Percentiles rank a stretch among this genome's conserved stretches.
Conservation (phyloP, 2,888 invertebrate genomes). For the Parelbella ahira region DNA sequence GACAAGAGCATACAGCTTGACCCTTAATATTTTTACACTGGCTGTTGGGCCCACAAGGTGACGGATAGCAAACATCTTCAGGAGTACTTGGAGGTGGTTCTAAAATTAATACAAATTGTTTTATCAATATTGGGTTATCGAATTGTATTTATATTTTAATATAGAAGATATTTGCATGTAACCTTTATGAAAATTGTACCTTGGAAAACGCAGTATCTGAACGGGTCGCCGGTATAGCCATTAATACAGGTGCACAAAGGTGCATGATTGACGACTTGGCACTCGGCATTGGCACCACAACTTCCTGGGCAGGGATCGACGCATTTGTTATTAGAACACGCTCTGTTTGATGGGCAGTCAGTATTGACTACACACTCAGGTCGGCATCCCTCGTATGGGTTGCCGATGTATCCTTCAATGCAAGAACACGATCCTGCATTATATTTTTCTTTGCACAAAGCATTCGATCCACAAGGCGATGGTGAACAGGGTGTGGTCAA, state of each 20-base stretch:
- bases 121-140: too few species aligned
- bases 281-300: constrained; percentile 87
- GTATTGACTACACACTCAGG: constrained; percentile 87
- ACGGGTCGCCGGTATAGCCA: constrained; percentile 88
- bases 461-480: constrained; percentile 83
- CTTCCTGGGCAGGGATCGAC: constrained; percentile 88
- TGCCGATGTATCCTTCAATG: constrained; percentile 85
- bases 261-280: constrained; percentile 86
- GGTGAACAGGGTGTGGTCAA: constrained; percentile 80
- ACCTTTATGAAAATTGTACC: too few species aligned
- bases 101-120: too few species aligned
- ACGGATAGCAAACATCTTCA: constrained; percentile 84
- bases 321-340: constrained; percentile 87
- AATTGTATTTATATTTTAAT: too few species aligned
- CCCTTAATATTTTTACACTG: constrained; percentile 86
- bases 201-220: constrained; percentile 82
- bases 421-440: constrained; percentile 85
- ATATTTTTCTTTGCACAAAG: constrained; percentile 82
- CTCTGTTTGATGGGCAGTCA: constrained; percentile 85
- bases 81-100: constrained; percentile 75
- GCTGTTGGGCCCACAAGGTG: constrained; percentile 88
- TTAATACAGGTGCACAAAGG: constrained; percentile 84
- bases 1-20: constrained; percentile 86
- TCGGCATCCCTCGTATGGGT: constrained; percentile 89
- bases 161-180: too few species aligned